phyloP scores from a whole-genome alignment of 2,113 vertebrate genomes.

The Aspidoscelis tigris region DNA sequence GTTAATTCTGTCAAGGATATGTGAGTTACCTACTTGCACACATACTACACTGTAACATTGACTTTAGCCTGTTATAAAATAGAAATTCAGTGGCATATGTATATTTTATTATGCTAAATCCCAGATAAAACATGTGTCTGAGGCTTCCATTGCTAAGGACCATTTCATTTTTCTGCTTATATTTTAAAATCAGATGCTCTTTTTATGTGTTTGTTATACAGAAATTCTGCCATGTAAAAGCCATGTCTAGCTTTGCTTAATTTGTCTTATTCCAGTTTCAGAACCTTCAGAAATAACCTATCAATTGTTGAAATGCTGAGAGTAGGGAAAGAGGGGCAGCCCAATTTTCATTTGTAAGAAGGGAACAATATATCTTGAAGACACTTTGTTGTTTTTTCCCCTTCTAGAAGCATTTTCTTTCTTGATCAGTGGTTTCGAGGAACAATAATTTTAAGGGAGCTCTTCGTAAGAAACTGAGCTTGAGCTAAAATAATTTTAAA shows the following conservation, averaged over 20 bases:
- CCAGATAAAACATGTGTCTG: background rate
- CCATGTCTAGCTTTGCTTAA: background rate
- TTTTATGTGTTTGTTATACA: background rate
- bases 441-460: conserved; percentile 15
- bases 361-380: conserved; percentile 18
- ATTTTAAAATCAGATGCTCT: background rate
- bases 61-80: background rate
- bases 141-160: background rate
- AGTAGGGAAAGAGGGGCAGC: background rate
- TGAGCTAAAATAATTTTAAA: background rate
- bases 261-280: conserved; percentile 16
- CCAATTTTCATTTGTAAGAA: conserved; percentile 19
- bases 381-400: background rate
- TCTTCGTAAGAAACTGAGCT: background rate
- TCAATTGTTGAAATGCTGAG: background rate
- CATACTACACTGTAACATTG: background rate
- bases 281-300: background rate
- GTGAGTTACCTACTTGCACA: too few species aligned
- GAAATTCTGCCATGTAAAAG: background rate
- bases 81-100: background rate
- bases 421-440: conserved; percentile 3
- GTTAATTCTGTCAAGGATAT: too few species aligned
- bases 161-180: background rate
- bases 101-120: background rate
- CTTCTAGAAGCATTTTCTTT: conserved; percentile 16